A percentile compares a stretch with the other conserved stretches of the same genome.
phyloP scores from a whole-genome alignment of 2,797 vertebrate species.

The Centropyge bicolor region DNA sequence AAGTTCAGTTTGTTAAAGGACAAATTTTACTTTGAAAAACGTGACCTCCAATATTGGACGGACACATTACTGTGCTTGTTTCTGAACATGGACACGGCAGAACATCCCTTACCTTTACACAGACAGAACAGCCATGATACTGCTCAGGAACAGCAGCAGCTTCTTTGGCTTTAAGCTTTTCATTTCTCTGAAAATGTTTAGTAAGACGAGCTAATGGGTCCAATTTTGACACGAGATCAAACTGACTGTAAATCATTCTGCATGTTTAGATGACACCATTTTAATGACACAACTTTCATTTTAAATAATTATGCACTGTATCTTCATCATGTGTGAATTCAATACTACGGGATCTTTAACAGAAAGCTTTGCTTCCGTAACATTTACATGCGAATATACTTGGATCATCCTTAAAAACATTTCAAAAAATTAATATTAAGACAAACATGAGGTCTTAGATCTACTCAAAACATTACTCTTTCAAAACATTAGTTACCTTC shows the following conservation, averaged over 20 bases:
- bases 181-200: conserved; percentile 16
- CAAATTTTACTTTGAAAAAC: neutral
- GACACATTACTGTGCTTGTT: neutral
- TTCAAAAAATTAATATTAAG: neutral
- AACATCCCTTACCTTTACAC: too few species aligned
- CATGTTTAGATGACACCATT: neutral
- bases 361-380: conserved; percentile 2
- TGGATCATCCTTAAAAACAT: conserved; percentile 21
- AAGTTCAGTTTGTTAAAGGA: neutral
- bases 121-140: neutral
- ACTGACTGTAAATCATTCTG: neutral
- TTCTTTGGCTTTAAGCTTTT: conserved; percentile 7
- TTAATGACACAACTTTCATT: conserved; percentile 1
- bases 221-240: neutral
- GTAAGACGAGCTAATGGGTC: neutral
- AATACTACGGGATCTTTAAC: neutral
- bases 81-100: neutral
- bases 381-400: conserved; percentile 1
- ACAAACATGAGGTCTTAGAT: conserved; percentile 16
- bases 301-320: neutral
- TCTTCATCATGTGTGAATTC: neutral
- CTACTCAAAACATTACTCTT: conserved; percentile 2
- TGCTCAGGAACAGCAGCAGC: neutral
- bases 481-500: neutral
- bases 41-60: neutral